Evolutionary conservation across 35 echinoderm and acorn worm species (phyloP), one percentile per base, ranked within the genome.

Genomic region (Patiria miniata): DNA sequence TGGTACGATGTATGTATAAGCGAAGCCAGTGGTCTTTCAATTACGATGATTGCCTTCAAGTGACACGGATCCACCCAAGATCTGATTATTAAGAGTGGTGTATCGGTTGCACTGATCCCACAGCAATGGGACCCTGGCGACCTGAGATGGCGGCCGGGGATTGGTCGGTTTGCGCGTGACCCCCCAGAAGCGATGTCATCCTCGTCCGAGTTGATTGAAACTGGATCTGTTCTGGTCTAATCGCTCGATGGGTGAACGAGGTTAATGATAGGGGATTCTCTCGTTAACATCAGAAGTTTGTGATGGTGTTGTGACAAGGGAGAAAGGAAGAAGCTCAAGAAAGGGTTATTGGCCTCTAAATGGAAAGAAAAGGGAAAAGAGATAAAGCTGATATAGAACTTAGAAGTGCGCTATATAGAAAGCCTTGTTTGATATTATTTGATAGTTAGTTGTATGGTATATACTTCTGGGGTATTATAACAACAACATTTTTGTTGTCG

Each of bases 191-290:
- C 65, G 34, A 9, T 73, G 29, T 36, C 65, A 73, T 7, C 65
- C 65, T 73, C 65, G 65, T 73, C 26, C 65, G 65, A 22, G 30
- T 32, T 32, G 65, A 73, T 73, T 73, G 65, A 36, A 73, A 73
- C 65, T 73, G 34, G 65, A 73, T 34, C 21, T 23, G 26, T 1
- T 7, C 26, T 3, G 21, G 29, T 36, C 34, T 36, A 32, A 73
- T 32, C 34, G 65, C 19, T 32, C 65, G 65, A 36, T 73, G 22
- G 65, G 14, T 23, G 30, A 15, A 6, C 65, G 14, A 30, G 26
- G 65, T 73, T 73, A 73, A 73, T 30, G 26, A 73, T 10, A 14
- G 29, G 65, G 19, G 10, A 1, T 30, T 30, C 32, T 73, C 29
- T 73, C 65, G 65, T 73, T 73, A 73, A 34, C 42, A 47, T 47